Evolutionary conservation across 2,888 invertebrate species (phyloP).

Genomic region (Synanthedon vespiformis): DNA sequence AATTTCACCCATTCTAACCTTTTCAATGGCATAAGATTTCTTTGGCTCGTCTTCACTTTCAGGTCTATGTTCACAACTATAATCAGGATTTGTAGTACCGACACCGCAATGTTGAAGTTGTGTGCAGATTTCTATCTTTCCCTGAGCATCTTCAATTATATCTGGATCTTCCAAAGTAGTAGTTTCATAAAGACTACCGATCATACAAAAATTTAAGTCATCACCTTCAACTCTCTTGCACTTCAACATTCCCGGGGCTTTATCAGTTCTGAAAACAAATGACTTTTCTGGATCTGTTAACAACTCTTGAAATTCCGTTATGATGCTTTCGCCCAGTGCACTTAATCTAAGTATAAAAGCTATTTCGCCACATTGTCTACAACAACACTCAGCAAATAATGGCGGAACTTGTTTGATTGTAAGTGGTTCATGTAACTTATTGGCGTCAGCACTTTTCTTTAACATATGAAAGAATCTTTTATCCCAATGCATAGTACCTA

Average conservation of each 20-base stretch:
- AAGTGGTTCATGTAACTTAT: slow-evolving; percentile 38
- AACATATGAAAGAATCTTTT: slow-evolving; percentile 59
- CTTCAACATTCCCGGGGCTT: slow-evolving; percentile 55
- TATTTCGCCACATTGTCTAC: slow-evolving; percentile 48
- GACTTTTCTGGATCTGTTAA: slow-evolving; percentile 47
- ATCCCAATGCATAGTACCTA: slow-evolving; percentile 54
- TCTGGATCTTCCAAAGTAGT: slow-evolving; percentile 56
- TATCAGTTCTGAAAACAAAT: slow-evolving; percentile 56
- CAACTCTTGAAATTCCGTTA: slow-evolving; percentile 55
- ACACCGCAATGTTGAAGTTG: slow-evolving; percentile 46
- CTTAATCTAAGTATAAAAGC: slow-evolving; percentile 57
- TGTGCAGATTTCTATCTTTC: slow-evolving; percentile 52
- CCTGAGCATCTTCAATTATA: slow-evolving; percentile 24
- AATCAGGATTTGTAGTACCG: slow-evolving; percentile 14
- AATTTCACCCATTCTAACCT: slow-evolving; percentile 61
- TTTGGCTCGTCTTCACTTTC: slow-evolving; percentile 12
- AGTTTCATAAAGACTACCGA: slow-evolving; percentile 53
- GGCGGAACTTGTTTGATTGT: slow-evolving; percentile 36
- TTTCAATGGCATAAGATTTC: slow-evolving; percentile 40
- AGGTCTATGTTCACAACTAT: slow-evolving; percentile 21
- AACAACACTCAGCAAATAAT: slow-evolving; percentile 42
- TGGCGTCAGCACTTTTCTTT: slow-evolving; percentile 41
- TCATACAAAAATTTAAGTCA: slow-evolving; percentile 56
- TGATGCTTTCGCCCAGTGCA: slow-evolving; percentile 58
- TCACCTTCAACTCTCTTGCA: slow-evolving; percentile 50